Evolutionary conservation across 2,888 invertebrate species (phyloP).

Genomic region (Drosophila merina): DNA sequence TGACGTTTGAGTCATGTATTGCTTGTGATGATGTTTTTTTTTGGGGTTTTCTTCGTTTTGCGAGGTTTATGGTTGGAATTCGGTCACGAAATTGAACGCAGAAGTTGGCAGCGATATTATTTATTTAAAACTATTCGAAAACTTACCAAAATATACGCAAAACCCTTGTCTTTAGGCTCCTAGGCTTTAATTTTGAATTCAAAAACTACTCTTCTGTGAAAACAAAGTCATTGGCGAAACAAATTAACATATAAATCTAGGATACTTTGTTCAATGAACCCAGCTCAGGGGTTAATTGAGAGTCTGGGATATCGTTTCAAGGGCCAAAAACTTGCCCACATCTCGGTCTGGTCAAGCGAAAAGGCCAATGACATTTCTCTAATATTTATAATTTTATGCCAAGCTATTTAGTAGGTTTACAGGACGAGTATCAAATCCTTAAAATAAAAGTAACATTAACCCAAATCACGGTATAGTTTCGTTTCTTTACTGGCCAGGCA

Average conservation of each 20-base stretch:
- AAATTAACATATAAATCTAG: neutral
- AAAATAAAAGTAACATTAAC: conserved; percentile 4
- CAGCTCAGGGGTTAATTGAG: neutral
- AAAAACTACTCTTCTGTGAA: neutral
- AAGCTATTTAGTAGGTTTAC: neutral
- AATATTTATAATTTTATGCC: neutral
- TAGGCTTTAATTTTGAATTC: neutral
- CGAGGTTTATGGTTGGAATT: neutral
- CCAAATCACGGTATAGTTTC: neutral
- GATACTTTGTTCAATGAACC: neutral
- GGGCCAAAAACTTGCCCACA: neutral
- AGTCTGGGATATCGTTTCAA: neutral
- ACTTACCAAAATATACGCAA: neutral
- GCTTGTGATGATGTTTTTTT: neutral
- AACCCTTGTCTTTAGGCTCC: too few relatives aligned
- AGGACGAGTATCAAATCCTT: neutral
- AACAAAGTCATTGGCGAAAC: neutral
- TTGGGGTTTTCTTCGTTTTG: neutral
- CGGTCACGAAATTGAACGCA: neutral
- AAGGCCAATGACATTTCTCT: neutral
- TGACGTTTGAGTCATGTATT: neutral
- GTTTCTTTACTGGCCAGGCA: conserved; percentile 8
- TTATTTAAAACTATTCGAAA: neutral
- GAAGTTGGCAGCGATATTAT: neutral
- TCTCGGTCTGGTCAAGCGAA: neutral